Base-by-base conservation (phyloP, 2,888 invertebrate species). In the Latrodectus elegans region DNA sequence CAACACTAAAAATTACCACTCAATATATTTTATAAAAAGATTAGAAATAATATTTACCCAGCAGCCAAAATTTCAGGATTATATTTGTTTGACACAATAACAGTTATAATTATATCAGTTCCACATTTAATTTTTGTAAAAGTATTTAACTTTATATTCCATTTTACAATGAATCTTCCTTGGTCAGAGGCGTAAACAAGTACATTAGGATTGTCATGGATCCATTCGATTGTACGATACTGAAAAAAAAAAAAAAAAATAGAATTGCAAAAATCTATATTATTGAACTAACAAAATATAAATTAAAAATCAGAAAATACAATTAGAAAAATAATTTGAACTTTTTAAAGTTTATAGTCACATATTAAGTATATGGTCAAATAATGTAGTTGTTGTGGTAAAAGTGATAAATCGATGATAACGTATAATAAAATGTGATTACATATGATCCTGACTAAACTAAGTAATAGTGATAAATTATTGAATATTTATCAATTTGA, bases 171-270 rank as follows among this genome's bases (percentile, higher is more conserved):
- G 65, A 3, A 17, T 53, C 67, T 78, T n/a, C 8, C 38, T 6
- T 38, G 8, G 12, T 84, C 72, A 15, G 11, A 53, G n/a, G 38
- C 8, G 17, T 38, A 84, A 49, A 84, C 8, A 15, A 84, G 12
- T 49, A 53, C 53, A 73, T 67, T 53, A 8, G 73, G n/a, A 51
- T 49, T 77, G 1, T 51, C 67, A 78, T 84, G 49, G 17, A 73
- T 53, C 84, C 84, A 84, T 26, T 77, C 78, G n/a, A 74, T 15
- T 26, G 49, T 17, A 22, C 60, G 68, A 49, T 60, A 10, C 81
- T 81, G 22, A 8, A 81, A 81, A 74, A 53, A 4, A 12, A 55
- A 55, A 8, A 26, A 22, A 9, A 6, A 52, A 73, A 15, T 14
- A n/a, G n/a, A n/a, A n/a, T n/a, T n/a, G 49, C 4, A 73, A 52